Evolutionary conservation across 2,888 invertebrate species (phyloP).

Genomic region (Calliphora vomitoria): DNA sequence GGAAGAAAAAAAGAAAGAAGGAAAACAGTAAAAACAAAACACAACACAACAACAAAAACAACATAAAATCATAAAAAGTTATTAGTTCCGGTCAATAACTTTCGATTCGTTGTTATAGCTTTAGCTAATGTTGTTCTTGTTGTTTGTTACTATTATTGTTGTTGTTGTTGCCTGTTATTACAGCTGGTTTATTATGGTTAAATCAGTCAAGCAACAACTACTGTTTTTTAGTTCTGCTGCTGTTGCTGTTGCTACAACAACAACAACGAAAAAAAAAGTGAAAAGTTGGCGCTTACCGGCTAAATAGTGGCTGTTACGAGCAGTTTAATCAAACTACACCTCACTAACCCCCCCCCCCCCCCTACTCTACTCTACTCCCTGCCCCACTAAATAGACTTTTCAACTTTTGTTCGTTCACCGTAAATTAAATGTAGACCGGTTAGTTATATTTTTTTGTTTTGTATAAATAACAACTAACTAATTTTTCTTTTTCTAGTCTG

Average conservation of each 20-base stretch:
- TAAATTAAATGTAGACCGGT: constrained; percentile 64
- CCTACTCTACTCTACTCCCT: not conserved
- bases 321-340: constrained; percentile 37
- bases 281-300: constrained; percentile 65
- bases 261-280: constrained; percentile 26
- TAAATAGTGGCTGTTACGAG: constrained; percentile 52
- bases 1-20: not conserved
- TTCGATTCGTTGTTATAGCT: constrained; percentile 76
- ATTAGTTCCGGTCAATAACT: constrained; percentile 79
- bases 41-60: constrained; percentile 10
- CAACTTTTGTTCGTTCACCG: constrained; percentile 62
- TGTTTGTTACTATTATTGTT: constrained; percentile 31
- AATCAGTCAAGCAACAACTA: constrained; percentile 66
- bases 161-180: constrained; percentile 46
- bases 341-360: not conserved
- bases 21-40: constrained; percentile 5
- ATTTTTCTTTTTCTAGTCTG: not conserved
- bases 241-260: not conserved
- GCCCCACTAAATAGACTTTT: constrained; percentile 43
- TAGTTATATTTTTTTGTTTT: not conserved
- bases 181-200: constrained; percentile 67
- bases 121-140: constrained; percentile 62
- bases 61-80: constrained; percentile 72
- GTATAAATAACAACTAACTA: not conserved
- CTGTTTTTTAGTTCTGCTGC: constrained; percentile 14